These are phyloP conservation scores for Hippocampus guttulatus DNA, from an alignment of 2,113 vertebrate genomes.

Conservation along the genomic window DNA sequence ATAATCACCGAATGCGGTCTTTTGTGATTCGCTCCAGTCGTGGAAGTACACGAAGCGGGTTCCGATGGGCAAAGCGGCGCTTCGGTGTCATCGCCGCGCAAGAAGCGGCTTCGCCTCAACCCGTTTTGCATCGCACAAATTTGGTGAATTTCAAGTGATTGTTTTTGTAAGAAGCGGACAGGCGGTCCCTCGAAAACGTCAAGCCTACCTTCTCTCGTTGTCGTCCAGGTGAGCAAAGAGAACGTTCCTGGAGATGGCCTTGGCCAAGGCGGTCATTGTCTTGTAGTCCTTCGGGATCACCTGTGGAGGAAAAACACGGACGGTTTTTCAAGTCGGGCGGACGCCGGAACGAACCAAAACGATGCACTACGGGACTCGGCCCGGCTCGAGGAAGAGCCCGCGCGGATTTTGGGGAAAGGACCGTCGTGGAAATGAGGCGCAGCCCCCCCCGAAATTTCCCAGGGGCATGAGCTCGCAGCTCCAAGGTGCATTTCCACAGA, in stretches of 20 bases:
- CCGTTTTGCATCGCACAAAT: too few species aligned
- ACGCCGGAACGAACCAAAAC: conserved; percentile 52
- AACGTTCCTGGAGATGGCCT: conserved; percentile 96
- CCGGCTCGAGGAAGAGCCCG: conserved; percentile 47
- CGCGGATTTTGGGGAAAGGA: conserved; percentile 64
- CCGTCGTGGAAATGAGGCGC: conserved; percentile 52
- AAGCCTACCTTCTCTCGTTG: conserved; percentile 89
- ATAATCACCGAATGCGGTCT: too few species aligned
- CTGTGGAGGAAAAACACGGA: conserved; percentile 62
- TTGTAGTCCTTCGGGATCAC: conserved; percentile 99
- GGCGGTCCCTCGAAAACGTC: too few species aligned
- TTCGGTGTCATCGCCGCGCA: too few species aligned
- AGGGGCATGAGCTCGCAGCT: conserved; percentile 60
- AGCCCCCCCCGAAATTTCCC: conserved; percentile 42
- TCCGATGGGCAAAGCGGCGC: too few species aligned
- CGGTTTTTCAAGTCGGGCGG: conserved; percentile 46
- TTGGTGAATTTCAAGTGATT: too few species aligned
- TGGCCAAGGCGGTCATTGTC: conserved; percentile 96
- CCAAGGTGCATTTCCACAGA: conserved; percentile 68
- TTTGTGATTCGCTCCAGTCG: too few species aligned
- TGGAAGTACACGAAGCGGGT: too few species aligned
- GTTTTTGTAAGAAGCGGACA: too few species aligned
- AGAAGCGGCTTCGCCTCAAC: too few species aligned
- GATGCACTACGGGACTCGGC: conserved; percentile 13
- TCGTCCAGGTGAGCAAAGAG: conserved; percentile 96